Base-by-base conservation (phyloP, 2,113 vertebrate species). In the Aleadryas rufinucha region DNA sequence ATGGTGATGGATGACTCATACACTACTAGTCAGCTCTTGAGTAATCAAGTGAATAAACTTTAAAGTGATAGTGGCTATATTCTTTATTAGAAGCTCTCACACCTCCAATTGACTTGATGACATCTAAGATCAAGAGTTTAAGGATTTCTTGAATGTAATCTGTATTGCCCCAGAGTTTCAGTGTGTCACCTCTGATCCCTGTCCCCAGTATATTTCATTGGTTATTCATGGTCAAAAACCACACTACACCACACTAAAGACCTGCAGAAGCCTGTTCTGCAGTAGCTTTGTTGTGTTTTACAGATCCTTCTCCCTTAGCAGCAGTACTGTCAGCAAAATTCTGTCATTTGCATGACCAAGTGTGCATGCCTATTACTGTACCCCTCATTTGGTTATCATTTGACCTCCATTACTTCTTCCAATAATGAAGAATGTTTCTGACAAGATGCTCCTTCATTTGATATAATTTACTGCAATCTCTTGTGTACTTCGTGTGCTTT, bases 121-220 rank as follows among this genome's bases (percentile, higher is more conserved):
- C 26, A 54, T 26, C 26, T 70, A 26, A 37, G 0, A 41, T 49
- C 37, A 22, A 74, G 54, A 31, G 8, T 2, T 72, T 64, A 6
- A 30, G 22, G 4, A 14, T 66, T 78, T 93, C 42, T 84, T 53
- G 33, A 81, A 41, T 26, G 14, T 39, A 39, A 37, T 56, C 31
- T 82, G 4, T 61, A n/a, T 41, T 21, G 63, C 16, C 2, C 9
- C 35, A 53, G 37, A 57, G 27, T 72, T 78, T 41, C 0, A 0
- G 8, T 60, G 27, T 53, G 26, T 44, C 28, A 26, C 6, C n/a
- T 47, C 59, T 77, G 59, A 60, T 53, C 7, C 8, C 37, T 22
- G 9, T 84, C 5, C 13, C 16, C 18, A 19, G 20, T 28, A 57
- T 52, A 53, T 52, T 60, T n/a, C 35, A 52, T 47, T 16, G 31